phyloP scores from a whole-genome alignment of 2,113 vertebrate species.

The Chaenocephalus aceratus region DNA sequence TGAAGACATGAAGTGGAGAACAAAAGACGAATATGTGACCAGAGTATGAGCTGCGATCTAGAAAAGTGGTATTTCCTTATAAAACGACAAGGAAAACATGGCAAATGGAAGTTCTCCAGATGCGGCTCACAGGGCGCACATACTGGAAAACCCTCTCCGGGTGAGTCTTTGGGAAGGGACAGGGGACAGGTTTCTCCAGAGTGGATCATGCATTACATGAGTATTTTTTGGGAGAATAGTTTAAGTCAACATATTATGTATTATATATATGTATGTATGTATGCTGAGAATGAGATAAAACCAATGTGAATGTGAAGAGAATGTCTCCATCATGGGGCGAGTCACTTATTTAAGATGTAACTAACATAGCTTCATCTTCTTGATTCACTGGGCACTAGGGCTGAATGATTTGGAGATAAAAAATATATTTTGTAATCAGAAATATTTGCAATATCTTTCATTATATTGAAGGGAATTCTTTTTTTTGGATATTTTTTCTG shows the following conservation, averaged over 20 bases:
- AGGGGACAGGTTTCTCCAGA: background rate
- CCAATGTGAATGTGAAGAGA: background rate
- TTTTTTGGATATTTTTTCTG: too few relatives aligned
- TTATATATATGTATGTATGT: background rate
- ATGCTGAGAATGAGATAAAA: background rate
- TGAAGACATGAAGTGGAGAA: constrained; percentile 19
- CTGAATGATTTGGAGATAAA: too few relatives aligned
- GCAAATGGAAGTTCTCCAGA: constrained; percentile 45
- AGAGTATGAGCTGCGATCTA: background rate
- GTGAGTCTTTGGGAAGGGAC: constrained; percentile 33
- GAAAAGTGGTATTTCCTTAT: background rate
- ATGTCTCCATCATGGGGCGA: background rate
- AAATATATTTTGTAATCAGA: too few relatives aligned
- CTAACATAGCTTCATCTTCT: background rate
- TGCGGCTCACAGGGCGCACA: constrained; percentile 35
- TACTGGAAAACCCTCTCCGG: constrained; percentile 71
- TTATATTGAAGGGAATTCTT: too few relatives aligned
- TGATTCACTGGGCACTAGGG: too few relatives aligned
- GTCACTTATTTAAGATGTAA: background rate
- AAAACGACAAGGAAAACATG: constrained; percentile 58
- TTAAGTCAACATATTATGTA: background rate
- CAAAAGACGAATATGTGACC: constrained; percentile 40
- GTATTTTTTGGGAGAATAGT: background rate
- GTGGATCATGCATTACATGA: background rate
- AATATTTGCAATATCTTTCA: too few relatives aligned